Percentiles rank a stretch among this genome's conserved stretches.
Evolutionary conservation across 2,797 vertebrate species (phyloP).

Genomic region (Alosa sapidissima): DNA sequence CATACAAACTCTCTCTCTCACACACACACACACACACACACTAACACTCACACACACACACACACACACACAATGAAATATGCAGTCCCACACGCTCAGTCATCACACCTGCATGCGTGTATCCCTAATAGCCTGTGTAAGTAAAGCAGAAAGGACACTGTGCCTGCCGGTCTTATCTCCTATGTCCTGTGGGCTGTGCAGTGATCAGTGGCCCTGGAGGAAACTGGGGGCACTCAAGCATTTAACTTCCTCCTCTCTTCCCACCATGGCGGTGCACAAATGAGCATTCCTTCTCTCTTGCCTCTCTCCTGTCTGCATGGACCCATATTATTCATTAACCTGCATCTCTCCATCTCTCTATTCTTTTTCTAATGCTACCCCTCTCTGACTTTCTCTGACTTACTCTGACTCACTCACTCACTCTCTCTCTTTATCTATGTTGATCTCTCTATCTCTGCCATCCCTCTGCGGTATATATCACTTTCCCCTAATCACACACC

Average conservation of each 20-base stretch:
- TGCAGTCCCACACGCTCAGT: background rate
- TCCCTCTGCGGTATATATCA: background rate
- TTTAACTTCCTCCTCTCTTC: background rate
- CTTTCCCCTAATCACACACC: background rate
- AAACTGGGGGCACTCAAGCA: slow-evolving; percentile 1
- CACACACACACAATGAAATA: slow-evolving; percentile 5
- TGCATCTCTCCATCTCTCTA: background rate
- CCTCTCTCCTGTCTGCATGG: background rate
- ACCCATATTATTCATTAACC: background rate
- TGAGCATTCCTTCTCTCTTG: background rate
- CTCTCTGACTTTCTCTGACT: background rate
- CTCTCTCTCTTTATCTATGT: background rate
- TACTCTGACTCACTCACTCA: background rate
- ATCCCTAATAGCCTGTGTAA: background rate
- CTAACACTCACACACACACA: background rate
- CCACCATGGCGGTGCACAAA: background rate
- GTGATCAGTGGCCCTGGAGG: background rate
- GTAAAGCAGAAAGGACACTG: slow-evolving; percentile 16
- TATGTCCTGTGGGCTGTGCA: background rate
- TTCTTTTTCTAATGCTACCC: background rate
- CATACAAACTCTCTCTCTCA: background rate
- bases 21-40: background rate
- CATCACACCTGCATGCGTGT: slow-evolving; percentile 14
- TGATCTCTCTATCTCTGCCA: background rate
- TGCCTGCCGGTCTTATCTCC: slow-evolving; percentile 9